phyloP scores from a whole-genome alignment of 23 tunicate genomes.

The Trididemnum clinides region DNA sequence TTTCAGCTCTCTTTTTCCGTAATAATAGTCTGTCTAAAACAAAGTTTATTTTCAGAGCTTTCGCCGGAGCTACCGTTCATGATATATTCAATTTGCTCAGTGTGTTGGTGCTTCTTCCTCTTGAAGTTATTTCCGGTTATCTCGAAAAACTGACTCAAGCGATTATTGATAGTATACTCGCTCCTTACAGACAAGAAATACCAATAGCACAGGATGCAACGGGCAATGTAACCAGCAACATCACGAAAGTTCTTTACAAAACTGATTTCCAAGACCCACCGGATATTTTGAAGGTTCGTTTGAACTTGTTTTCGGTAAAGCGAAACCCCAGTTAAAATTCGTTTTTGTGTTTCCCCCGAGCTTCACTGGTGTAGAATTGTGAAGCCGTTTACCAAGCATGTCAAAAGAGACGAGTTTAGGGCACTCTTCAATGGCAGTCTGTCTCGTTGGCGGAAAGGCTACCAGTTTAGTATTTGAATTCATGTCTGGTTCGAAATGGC shows the following conservation, averaged over 20 bases:
- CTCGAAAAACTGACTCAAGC: conserved; percentile 57
- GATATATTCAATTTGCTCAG: conserved; percentile 80
- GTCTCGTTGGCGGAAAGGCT: too few relatives aligned
- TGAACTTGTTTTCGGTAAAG: too few relatives aligned
- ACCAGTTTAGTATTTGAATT: too few relatives aligned
- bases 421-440: too few relatives aligned
- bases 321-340: too few relatives aligned
- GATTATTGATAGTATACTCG: conserved; percentile 26
- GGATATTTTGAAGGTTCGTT: conserved; percentile 49
- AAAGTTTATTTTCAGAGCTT: conserved; percentile 72
- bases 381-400: too few relatives aligned
- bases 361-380: too few relatives aligned
- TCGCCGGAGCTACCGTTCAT: conserved; percentile 91
- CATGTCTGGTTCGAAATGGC: too few relatives aligned
- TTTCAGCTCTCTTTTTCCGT: too few relatives aligned
- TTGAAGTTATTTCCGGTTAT: conserved; percentile 65
- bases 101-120: conserved; percentile 70
- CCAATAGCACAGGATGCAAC: not conserved
- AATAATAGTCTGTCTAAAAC: too few relatives aligned
- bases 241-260: not conserved
- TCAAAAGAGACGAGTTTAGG: too few relatives aligned
- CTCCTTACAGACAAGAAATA: not conserved
- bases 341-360: too few relatives aligned
- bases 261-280: conserved; percentile 31
- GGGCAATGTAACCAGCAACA: not conserved